Evolutionary conservation across 2,888 invertebrate genomes (phyloP).

Genomic region (Dyspetes luteomarginatus): DNA sequence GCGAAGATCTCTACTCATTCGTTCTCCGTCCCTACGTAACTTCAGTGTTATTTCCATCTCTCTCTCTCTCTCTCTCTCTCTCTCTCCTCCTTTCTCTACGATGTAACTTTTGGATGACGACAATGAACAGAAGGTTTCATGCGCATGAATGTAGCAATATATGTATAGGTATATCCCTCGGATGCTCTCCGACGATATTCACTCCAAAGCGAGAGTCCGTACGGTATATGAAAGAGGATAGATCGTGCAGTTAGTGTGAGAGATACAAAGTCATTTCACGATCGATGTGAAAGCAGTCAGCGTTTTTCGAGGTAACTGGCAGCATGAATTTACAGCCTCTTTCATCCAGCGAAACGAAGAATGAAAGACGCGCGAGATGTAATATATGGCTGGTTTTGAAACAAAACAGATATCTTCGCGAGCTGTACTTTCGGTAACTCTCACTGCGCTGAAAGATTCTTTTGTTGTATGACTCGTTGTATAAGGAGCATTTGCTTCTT

Average conservation of each 20-base stretch:
- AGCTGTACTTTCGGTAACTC: slow-evolving; percentile 6
- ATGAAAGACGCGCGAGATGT: slow-evolving; percentile 18
- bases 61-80: too few relatives aligned
- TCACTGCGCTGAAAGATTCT: slow-evolving; percentile 20
- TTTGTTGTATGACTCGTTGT: slow-evolving; percentile 35
- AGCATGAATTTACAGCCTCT: slow-evolving; percentile 11
- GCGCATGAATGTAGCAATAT: not conserved
- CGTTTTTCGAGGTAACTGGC: slow-evolving; percentile 12
- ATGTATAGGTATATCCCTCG: too few relatives aligned
- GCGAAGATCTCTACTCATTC: slow-evolving; percentile 1
- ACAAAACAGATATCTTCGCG: slow-evolving; percentile 26
- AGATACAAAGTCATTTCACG: slow-evolving; percentile 7
- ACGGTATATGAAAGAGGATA: not conserved
- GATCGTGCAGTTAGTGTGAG: slow-evolving; percentile 3
- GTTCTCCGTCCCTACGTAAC: slow-evolving; percentile 7
- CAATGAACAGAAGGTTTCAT: not conserved
- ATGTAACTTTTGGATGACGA: slow-evolving; percentile 13
- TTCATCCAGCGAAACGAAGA: slow-evolving; percentile 3
- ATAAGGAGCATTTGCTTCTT: slow-evolving; percentile 9
- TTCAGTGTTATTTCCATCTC: too few relatives aligned
- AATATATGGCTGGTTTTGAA: slow-evolving; percentile 16
- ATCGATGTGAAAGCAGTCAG: slow-evolving; percentile 22
- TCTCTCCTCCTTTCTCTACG: slow-evolving; percentile 30
- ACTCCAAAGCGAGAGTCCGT: not conserved
- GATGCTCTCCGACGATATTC: not conserved